Conservation (phyloP, 2,113 vertebrate species). For the Salvelinus alpinus region DNA sequence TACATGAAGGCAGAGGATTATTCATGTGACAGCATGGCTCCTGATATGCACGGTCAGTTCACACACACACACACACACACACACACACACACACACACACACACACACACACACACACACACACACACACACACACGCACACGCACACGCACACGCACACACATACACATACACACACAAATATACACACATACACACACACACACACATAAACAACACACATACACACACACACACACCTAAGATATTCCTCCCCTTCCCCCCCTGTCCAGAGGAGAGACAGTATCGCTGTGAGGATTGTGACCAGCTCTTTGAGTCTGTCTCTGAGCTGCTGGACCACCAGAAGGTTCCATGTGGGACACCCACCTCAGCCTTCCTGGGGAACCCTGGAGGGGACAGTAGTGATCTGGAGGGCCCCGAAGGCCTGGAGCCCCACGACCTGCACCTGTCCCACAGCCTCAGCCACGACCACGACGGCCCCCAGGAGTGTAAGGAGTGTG, state of each 20-base stretch:
- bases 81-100: not conserved
- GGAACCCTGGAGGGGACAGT: constrained; percentile 71
- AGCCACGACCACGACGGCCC: constrained; percentile 68
- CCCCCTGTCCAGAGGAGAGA: constrained; percentile 84
- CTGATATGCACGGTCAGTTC: constrained; percentile 91
- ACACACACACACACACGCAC: too few relatives aligned
- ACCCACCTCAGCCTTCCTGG: constrained; percentile 82
- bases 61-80: not conserved
- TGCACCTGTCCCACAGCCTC: constrained; percentile 6
- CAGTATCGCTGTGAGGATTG: constrained; percentile 97
- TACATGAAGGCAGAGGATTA: constrained; percentile 99
- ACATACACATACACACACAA: accelerated
- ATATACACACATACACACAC: too few relatives aligned
- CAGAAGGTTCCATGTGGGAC: constrained; percentile 94
- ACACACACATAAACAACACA: too few relatives aligned
- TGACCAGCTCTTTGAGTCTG: constrained; percentile 94
- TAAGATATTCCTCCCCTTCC: not conserved
- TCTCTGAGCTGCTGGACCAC: constrained; percentile 90
- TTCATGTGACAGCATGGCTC: constrained; percentile 93
- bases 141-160: too few relatives aligned
- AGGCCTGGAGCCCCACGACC: not conserved
- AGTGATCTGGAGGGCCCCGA: not conserved
- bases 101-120: too few relatives aligned
- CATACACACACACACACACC: not conserved
- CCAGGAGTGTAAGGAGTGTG: constrained; percentile 96